These are phyloP conservation scores for Eretmodus cyanostictus DNA, from an alignment of 2,113 vertebrate genomes.

Conservation along the genomic window DNA sequence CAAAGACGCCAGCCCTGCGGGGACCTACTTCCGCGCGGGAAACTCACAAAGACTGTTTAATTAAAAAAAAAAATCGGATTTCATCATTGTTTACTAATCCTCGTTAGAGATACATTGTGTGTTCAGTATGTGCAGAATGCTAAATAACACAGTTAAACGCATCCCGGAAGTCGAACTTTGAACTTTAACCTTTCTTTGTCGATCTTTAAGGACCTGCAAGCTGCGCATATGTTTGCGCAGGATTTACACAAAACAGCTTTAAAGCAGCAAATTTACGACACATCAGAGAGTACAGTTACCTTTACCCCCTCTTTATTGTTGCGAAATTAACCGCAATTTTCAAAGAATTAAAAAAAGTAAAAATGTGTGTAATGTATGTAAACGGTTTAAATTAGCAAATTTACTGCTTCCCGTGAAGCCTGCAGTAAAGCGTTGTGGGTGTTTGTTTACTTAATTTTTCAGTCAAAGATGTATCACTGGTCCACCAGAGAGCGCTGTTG, in stretches of 20 bases:
- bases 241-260: neutral
- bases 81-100: neutral
- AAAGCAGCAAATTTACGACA: neutral
- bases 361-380: neutral
- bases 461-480: neutral
- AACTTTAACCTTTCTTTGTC: neutral
- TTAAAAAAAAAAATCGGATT: accelerated
- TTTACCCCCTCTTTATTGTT: neutral
- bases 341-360: neutral
- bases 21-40: neutral
- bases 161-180: neutral
- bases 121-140: neutral
- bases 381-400: neutral
- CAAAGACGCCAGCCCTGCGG: neutral
- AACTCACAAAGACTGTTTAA: neutral
- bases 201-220: neutral
- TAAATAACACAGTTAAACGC: neutral
- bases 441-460: neutral
- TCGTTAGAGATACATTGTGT: accelerated
- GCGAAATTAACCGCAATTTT: neutral
- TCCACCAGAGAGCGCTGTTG: constrained; percentile 37
- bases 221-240: constrained; percentile 25
- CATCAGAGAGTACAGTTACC: neutral
- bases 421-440: neutral
- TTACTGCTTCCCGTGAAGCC: neutral